Evolutionary conservation across 2,113 vertebrate genomes (phyloP).

Genomic region (Burhinus oedicnemus): DNA sequence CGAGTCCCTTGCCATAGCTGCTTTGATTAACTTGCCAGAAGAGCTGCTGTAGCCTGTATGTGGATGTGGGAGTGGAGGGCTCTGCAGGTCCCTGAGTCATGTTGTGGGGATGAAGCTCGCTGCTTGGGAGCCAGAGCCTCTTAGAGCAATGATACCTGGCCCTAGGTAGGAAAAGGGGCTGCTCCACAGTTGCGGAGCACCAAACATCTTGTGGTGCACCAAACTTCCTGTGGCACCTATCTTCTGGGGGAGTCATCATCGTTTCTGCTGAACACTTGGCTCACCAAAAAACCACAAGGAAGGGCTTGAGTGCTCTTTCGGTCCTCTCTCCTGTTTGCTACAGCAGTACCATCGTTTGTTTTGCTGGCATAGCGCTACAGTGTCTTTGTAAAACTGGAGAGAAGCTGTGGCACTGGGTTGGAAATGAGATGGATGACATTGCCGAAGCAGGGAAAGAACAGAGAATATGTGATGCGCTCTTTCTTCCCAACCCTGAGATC

Average conservation of each 20-base stretch:
- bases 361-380: neutral
- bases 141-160: neutral
- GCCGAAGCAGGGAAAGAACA: neutral
- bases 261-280: neutral
- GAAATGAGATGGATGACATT: neutral
- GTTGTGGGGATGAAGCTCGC: neutral
- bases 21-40: neutral
- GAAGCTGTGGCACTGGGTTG: neutral
- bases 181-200: neutral
- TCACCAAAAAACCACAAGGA: neutral
- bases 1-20: neutral
- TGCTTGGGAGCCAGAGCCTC: neutral
- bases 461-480: neutral
- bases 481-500: neutral
- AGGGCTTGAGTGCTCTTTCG: neutral
- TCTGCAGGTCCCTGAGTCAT: neutral
- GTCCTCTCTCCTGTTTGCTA: neutral
- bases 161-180: neutral
- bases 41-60: neutral
- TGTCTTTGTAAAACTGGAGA: neutral
- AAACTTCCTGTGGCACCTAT: accelerated
- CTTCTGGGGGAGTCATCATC: neutral
- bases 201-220: neutral
- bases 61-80: neutral
- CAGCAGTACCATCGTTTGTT: neutral